phyloP scores from a whole-genome alignment of 2,888 invertebrate genomes.

The Lepidochrysops patricia region DNA sequence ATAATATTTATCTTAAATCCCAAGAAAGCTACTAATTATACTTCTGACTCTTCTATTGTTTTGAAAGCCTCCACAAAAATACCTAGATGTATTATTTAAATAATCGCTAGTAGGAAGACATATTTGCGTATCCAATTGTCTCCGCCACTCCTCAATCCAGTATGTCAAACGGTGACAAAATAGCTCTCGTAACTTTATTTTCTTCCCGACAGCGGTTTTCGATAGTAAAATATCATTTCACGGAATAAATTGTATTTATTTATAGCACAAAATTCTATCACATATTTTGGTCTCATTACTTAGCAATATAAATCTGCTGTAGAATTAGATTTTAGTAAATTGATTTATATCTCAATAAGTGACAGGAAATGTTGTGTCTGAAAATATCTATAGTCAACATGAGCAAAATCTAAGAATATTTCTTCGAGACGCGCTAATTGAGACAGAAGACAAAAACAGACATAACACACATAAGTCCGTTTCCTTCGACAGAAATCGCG shows the following conservation, averaged over 20 bases:
- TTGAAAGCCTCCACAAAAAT: too few species aligned
- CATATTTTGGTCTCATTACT: too few species aligned
- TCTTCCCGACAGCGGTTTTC: conserved; percentile 25
- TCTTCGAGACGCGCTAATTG: conserved; percentile 2
- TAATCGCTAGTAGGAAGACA: background rate
- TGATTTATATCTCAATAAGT: too few species aligned
- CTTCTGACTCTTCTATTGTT: background rate
- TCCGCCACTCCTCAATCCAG: conserved; percentile 17
- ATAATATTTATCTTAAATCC: too few species aligned
- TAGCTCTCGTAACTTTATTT: conserved; percentile 30
- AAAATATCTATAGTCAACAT: background rate
- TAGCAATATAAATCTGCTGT: too few species aligned
- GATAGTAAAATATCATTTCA: conserved; percentile 13
- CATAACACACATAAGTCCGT: conserved; percentile 9
- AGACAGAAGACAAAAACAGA: background rate
- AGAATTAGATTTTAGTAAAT: too few species aligned
- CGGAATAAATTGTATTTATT: background rate
- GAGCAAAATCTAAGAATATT: background rate
- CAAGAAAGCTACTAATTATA: too few species aligned
- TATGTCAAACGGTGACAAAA: conserved; percentile 24
- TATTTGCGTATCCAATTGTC: conserved; percentile 7
- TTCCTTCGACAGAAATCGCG: background rate
- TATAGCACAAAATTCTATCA: background rate
- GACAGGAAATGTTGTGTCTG: too few species aligned
- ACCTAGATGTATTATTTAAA: too few species aligned